Base-by-base conservation (phyloP, 2,888 invertebrate species). In the Polydrusus tereticollis region DNA sequence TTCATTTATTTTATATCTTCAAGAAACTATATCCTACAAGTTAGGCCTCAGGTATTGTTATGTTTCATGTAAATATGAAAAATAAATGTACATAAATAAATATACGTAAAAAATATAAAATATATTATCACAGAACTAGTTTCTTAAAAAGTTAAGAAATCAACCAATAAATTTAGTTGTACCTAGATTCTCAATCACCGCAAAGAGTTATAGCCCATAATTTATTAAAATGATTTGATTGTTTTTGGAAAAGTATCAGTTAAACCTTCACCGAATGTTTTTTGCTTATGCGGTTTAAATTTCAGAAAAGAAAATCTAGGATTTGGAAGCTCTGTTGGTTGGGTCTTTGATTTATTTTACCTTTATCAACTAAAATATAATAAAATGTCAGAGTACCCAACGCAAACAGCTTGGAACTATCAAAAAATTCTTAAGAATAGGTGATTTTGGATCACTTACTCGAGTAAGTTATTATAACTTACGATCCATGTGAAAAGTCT, bases 71-170 rank as follows among this genome's bases (percentile, higher is more conserved):
- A 36, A 64, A 55, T 55, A 52, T 23, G 26, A 55, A 55, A 62
- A 62, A 23, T 23, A 52, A 52, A 1, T 66, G 29, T 33, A 55
- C 38, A 29, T 23, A 20, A 43, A 57, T 16, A 16, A 43, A 45
- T 36, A 58, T 52, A 77, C 70, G 73, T 75, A 77, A 23, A 38
- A 78, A 78, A 74, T 64, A 73, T 78, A 75, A 79, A 76, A 80
- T 65, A 76, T 83, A 83, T n/a, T n/a, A n/a, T 83, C 83, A 83
- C 83, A 83, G 83, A 83, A 83, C 80, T 55, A 52, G 50, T 66
- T 57, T 57, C 57, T 26, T 14, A 64, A 38, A 33, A 52, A 5
- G 50, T 64, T 20, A 33, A 50, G 10, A 7, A 58, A 38, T 12
- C 38, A 26, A 36, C 26, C 10, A 20, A 38, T 38, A 20, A 14